Evolutionary conservation across 1,140 invertebrate genomes (phyloP), one percentile per base, ranked within the genome.

Genomic region (Latrodectus geometricus): DNA sequence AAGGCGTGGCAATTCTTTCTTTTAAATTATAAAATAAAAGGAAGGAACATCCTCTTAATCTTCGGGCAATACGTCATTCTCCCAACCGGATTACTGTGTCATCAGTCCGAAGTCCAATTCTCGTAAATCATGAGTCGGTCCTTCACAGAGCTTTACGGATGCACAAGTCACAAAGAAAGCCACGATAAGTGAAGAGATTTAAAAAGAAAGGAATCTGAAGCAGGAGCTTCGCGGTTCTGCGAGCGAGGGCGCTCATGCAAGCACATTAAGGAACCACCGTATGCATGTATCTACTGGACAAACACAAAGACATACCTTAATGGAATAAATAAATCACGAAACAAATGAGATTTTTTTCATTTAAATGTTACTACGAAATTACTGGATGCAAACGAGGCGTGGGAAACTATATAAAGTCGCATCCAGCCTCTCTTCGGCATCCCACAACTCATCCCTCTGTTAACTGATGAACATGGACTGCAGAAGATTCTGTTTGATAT

Each of bases 61-160:
- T 78, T 65, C 15, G 0, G 54, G 23, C 65, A 61, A 61, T 49
- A 79, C 50, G 72, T 35, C 35, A 35, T 73, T 11, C 12, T 69
- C 69, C 54, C 52, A 70, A 50, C 56, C 52, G 82, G 65, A 84
- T 84, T 76, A 78, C 35, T 72, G 66, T 77, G 83, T 61, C 54
- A 61, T 78, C 74, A 77, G 68, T n/a, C 20, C 52, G 56, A 86
- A 77, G 83, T 78, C 76, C 83, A 65, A 76, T 86, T 70, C 49
- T 86, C 83, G 74, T 86, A 86, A 86, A 86, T 86, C 83, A 70
- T 49, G 11, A 17, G 73, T 50, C 65, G 56, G 65, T 73, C 72
- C 73, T 73, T 86, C 61, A 54, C 54, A 61, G 54, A 66, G 77
- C 83, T 86, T 77, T 56, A 23, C 49, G 83, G 82, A 84, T 86